Base-by-base conservation (phyloP, 2,797 vertebrate species). In the Thalassophryne amazonica region DNA sequence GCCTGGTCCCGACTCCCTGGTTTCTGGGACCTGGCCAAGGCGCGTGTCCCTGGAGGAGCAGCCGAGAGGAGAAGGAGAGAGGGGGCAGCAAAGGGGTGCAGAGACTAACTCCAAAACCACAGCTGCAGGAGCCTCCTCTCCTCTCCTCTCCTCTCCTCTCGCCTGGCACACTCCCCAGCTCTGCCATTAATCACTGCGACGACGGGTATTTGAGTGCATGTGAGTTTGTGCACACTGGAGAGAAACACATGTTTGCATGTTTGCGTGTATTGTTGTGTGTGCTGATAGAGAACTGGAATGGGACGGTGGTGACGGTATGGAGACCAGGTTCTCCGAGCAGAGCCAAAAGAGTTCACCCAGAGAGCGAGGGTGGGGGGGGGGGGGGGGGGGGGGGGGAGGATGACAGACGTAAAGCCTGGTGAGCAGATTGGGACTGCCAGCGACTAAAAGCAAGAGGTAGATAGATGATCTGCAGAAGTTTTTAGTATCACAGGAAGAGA, bases 111-210 rank as follows among this genome's bases (percentile, higher is more conserved):
- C 91, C 90, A 91, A 93, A 90, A 91, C 91, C 91, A 90, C 92
- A 93, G 90, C 87, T 90, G 85, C 85, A 64, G 76, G 74, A 60
- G 64, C 69, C 51, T 68, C 29, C 13, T 22, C 22, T 34, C 21
- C 27, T 29, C 60, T 38, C 25, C 33, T 60, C 47, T 37, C 46
- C 55, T 60, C 59, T 39, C 74, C 78, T 71, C 85, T 88, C 69
- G 81, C 88, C 90, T 91, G 86, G 88, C 90, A 92, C 78, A 80
- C 85, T 88, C 86, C 90, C 88, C 85, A 81, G 66, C 84, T 84
- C 88, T 88, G 86, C 89, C 92, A 93, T 93, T 91, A 92, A 93
- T 93, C 84, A 90, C n/a, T n/a, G 71, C 67, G 59, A 16, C 60
- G 80, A 78, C 72, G 81, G 81, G 81, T 79, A 64, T 73, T 69